Base-by-base conservation (phyloP, 2,888 invertebrate species). In the Trachelus iudaicus region DNA sequence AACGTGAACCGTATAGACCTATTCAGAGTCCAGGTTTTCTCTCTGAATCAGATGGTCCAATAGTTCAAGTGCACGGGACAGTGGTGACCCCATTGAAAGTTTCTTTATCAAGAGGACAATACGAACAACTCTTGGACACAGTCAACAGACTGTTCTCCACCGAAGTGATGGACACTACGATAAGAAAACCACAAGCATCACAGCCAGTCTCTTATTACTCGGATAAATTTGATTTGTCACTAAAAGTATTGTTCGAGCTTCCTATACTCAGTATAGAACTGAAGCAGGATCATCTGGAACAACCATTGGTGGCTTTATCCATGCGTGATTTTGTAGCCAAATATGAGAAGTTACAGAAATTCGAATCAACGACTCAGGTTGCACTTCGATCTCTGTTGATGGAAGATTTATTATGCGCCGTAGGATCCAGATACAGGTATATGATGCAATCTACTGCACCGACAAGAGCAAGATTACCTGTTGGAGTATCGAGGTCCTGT, bases 121-220 rank as follows among this genome's bases (percentile, higher is more conserved):
- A 98, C 91, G 97, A 97, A 89, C 98, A 98, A 92, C 92, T 98
- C 73, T 92, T 98, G 81, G 96, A 97, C 86, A 96, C 97, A 0
- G 85, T 93, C 34, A 92, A 93, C 73, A 86, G 88, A 69, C 77
- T 92, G 35, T 86, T 92, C 75, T 88, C 89, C 12, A 90, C 89
- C 0, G 83, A 89, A 6, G 86, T 89, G 69, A 82, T 87, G 79
- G 89, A 93, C 84, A 89, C 86, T 84, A 85, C 89, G 79, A 87
- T 85, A 40, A 87, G 87, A 73, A 89, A 87, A 76, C 86, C 87
- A 68, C 83, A 83, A 82, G 83, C 76, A 83, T 84, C 78, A 23
- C 73, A 75, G 34, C n/a, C 56, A 71, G 76, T 79, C 9, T 84
- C 81, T 1, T 87, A 87, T 69, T 83, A 88, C 3, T 86, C 89